Conservation (phyloP, 1,140 invertebrate species). For the Melitaea cinxia region DNA sequence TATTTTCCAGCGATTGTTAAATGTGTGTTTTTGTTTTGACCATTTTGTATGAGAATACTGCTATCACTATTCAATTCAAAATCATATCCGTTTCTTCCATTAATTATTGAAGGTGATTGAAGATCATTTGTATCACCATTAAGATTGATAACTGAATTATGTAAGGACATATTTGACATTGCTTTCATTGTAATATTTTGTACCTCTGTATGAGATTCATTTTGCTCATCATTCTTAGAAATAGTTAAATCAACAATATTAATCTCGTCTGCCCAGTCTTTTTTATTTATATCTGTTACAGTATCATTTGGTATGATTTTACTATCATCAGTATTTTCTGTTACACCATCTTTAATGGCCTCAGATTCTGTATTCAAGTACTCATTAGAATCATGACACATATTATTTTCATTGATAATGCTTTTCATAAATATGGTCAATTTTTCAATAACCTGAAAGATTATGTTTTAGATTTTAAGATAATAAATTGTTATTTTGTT, state of each 20-base stretch:
- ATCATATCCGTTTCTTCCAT: too few relatives aligned
- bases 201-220: neutral
- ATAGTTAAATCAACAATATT: neutral
- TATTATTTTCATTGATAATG: constrained; percentile 40
- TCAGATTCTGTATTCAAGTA: neutral
- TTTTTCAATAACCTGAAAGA: constrained; percentile 60
- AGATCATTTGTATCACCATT: too few relatives aligned
- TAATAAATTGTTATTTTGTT: too few relatives aligned
- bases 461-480: too few relatives aligned
- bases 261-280: neutral
- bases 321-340: neutral
- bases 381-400: neutral
- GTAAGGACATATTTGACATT: neutral
- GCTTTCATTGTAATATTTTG: neutral
- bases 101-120: too few relatives aligned
- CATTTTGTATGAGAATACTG: too few relatives aligned
- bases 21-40: too few relatives aligned
- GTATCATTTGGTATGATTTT: neutral
- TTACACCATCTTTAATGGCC: neutral
- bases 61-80: too few relatives aligned
- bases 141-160: neutral
- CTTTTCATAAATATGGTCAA: constrained; percentile 47
- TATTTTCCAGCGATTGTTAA: too few relatives aligned
- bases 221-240: neutral
- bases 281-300: neutral